phyloP scores from a whole-genome alignment of 2,888 invertebrate genomes.

The Nemotelus pantherinus region DNA sequence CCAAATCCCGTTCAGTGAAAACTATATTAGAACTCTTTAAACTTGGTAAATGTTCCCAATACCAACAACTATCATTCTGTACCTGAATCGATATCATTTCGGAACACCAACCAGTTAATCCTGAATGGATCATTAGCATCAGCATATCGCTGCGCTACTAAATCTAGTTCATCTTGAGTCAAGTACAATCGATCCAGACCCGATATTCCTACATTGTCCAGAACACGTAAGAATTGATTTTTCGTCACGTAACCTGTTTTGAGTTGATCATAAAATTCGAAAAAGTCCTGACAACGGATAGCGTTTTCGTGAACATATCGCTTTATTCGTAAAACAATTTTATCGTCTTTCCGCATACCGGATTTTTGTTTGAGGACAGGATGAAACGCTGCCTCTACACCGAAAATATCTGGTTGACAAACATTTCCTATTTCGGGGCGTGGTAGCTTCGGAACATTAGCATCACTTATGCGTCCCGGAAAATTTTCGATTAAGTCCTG shows the following conservation, averaged over 20 bases:
- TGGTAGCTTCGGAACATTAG: constrained; percentile 74
- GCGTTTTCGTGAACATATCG: constrained; percentile 73
- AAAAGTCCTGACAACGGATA: constrained; percentile 74
- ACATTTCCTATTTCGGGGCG: constrained; percentile 73
- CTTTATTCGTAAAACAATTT: constrained; percentile 66
- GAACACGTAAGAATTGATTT: constrained; percentile 76
- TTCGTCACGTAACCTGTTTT: constrained; percentile 75
- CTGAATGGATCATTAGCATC: constrained; percentile 76
- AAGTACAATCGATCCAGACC: constrained; percentile 69
- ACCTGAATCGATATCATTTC: constrained; percentile 82
- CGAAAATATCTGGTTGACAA: constrained; percentile 66
- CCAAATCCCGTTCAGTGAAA: constrained; percentile 73
- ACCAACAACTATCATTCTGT: constrained; percentile 19
- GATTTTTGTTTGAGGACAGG: constrained; percentile 67
- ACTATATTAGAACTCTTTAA: constrained; percentile 62
- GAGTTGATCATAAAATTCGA: constrained; percentile 76
- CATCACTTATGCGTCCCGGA: constrained; percentile 74
- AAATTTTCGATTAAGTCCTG: constrained; percentile 68
- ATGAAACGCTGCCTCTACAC: constrained; percentile 69
- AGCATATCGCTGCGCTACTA: constrained; percentile 73
- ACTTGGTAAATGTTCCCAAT: background rate
- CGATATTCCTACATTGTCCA: constrained; percentile 74
- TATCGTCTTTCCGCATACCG: background rate
- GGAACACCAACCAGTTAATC: constrained; percentile 80
- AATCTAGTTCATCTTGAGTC: constrained; percentile 71